A percentile compares a stretch with the other conserved stretches of the same genome.
Evolutionary conservation across 2,888 invertebrate genomes (phyloP).

Genomic region (Sarcophaga subvicina): DNA sequence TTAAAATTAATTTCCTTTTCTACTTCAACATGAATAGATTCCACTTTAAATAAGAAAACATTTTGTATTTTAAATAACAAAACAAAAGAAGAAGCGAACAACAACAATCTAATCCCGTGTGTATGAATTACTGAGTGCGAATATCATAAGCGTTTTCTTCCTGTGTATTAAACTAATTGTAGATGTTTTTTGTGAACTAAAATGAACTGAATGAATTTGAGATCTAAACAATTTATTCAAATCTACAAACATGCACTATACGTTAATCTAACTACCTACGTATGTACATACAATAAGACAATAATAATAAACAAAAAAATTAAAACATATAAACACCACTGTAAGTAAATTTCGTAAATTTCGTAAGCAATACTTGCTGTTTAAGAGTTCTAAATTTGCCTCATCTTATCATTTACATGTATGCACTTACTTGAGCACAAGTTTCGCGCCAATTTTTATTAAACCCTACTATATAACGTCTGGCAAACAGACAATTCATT

Average conservation of each 20-base stretch:
- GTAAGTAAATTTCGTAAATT: slow-evolving; percentile 15
- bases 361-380: neutral
- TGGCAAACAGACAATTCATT: neutral
- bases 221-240: slow-evolving; percentile 66
- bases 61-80: slow-evolving; percentile 54
- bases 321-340: neutral
- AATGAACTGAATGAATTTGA: slow-evolving; percentile 62
- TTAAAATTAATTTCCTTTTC: slow-evolving; percentile 61
- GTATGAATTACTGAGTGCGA: slow-evolving; percentile 32
- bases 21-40: slow-evolving; percentile 52
- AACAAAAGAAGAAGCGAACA: neutral
- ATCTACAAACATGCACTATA: slow-evolving; percentile 36
- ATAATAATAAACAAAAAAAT: slow-evolving; percentile 40
- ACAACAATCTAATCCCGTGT: slow-evolving; percentile 8
- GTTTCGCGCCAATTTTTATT: slow-evolving; percentile 73
- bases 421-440: slow-evolving; percentile 72
- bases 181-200: slow-evolving; percentile 50
- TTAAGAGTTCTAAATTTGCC: slow-evolving; percentile 30
- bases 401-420: slow-evolving; percentile 42
- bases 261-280: neutral
- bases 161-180: slow-evolving; percentile 62
- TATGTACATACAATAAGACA: neutral
- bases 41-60: slow-evolving; percentile 15
- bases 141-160: slow-evolving; percentile 65
- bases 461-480: slow-evolving; percentile 40